A percentile compares a stretch with the other conserved stretches of the same genome.
These are phyloP conservation scores for Drosophila lacertosa DNA, from an alignment of 1,140 invertebrate genomes.

Conservation along the genomic window DNA sequence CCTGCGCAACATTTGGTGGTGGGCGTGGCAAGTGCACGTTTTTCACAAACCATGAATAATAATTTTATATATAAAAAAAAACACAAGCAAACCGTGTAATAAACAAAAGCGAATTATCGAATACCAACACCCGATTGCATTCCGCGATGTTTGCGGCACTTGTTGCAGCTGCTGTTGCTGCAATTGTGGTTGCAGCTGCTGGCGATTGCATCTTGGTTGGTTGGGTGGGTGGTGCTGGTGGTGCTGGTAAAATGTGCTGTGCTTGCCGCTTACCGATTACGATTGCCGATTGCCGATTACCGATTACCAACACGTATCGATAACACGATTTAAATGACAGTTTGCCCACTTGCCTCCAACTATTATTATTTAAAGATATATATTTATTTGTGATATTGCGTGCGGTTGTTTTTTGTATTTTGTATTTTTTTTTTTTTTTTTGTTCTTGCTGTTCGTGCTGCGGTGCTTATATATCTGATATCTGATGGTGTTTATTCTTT, in stretches of 20 bases:
- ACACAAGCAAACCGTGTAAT: constrained; percentile 44
- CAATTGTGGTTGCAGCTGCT: constrained; percentile 36
- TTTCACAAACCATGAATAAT: constrained; percentile 21
- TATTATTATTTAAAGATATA: background rate
- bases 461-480: constrained; percentile 77
- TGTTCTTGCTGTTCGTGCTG: constrained; percentile 65
- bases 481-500: constrained; percentile 52
- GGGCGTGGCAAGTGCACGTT: constrained; percentile 41
- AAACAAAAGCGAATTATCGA: constrained; percentile 49
- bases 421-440: too few relatives aligned
- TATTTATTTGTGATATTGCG: constrained; percentile 31
- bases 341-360: constrained; percentile 16
- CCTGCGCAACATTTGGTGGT: constrained; percentile 69
- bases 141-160: constrained; percentile 26
- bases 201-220: constrained; percentile 53
- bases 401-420: too few relatives aligned
- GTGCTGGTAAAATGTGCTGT: constrained; percentile 11
- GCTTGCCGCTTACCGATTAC: constrained; percentile 5
- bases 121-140: constrained; percentile 69
- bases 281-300: constrained; percentile 13
- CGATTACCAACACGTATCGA: constrained; percentile 24
- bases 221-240: constrained; percentile 18
- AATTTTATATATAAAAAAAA: constrained; percentile 18
- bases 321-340: constrained; percentile 22
- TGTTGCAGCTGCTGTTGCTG: constrained; percentile 30